Conservation (phyloP, 2,113 vertebrate genomes). For the Delphinapterus leucas region DNA sequence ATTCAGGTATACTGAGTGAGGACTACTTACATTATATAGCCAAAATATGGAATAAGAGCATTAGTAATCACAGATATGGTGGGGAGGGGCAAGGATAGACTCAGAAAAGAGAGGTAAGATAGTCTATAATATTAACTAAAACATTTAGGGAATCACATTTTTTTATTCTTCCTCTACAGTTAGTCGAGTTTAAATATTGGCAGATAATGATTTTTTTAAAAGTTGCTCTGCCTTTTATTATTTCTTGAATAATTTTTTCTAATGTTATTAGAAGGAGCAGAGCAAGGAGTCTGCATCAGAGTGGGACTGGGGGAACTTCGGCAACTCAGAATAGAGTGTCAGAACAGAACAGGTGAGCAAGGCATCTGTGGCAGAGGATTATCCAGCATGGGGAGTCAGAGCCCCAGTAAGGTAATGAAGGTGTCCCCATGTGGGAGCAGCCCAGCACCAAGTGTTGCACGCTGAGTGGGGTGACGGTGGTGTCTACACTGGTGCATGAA, state of each 20-base stretch:
- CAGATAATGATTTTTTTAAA: background rate
- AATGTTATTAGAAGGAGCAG: background rate
- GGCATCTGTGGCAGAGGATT: background rate
- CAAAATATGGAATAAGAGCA: background rate
- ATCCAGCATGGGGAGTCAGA: background rate
- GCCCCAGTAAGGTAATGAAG: background rate
- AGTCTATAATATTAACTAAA: background rate
- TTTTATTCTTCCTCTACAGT: background rate
- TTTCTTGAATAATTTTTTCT: background rate
- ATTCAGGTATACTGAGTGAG: background rate
- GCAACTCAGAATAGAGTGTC: background rate
- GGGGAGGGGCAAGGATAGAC: background rate
- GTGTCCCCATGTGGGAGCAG: background rate
- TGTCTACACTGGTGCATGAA: no score
- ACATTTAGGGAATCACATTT: background rate
- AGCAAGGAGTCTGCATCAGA: background rate
- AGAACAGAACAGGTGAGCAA: background rate
- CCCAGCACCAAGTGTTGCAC: background rate
- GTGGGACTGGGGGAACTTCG: fast-evolving
- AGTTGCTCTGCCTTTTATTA: background rate
- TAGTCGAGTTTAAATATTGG: background rate
- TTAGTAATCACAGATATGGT: background rate
- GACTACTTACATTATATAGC: background rate
- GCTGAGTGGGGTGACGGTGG: background rate
- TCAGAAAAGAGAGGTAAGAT: background rate